Evolutionary conservation across 1,140 invertebrate species (phyloP), one percentile per base, ranked within the genome.

Genomic region (Pseudoatta argentina): DNA sequence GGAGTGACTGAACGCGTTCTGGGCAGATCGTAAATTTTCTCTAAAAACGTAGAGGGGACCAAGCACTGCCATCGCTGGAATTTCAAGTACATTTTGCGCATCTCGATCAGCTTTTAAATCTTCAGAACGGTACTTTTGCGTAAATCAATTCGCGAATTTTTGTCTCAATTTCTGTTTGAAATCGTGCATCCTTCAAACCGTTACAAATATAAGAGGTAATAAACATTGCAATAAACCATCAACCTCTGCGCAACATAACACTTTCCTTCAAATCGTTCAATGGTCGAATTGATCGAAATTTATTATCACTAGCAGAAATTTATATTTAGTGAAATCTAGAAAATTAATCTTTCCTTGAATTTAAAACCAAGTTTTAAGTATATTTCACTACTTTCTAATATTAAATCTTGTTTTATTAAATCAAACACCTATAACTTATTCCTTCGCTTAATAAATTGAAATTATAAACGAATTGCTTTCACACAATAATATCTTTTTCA

Each of bases 1-100:
- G 87, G 87, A 88, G 82, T 83, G 86, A 87, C 72, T 72, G 64
- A 51, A 78, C 86, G 73, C 82, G 55, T 75, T 88, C 67, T 30
- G 82, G 44, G 66, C 82, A 34, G 82, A 76, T 88, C 87, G 27
- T 89, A 89, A 89, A 89, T 61, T 51, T 51, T 24, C 2, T 61
- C 59, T 34, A 85, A 79, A 88, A 83, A 85, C 12, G 27, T 75
- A 83, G 44, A 73, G 14, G 16, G 16, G 4, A 30, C 44, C 44
- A 27, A 21, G 51, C 64, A 18, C 27, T 18, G n/a, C 14, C 48
- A 21, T 51, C 30, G 21, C n/a, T 24, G 27, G 79, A 83, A 83
- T 83, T 75, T 83, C 39, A 75, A 73, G 24, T 61, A 21, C 69
- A 24, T 18, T 48, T 61, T 73, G 79, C 27, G 51, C 24, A 73